Evolutionary conservation across 2,888 invertebrate species (phyloP).

Genomic region (Eupeodes latifasciatus): DNA sequence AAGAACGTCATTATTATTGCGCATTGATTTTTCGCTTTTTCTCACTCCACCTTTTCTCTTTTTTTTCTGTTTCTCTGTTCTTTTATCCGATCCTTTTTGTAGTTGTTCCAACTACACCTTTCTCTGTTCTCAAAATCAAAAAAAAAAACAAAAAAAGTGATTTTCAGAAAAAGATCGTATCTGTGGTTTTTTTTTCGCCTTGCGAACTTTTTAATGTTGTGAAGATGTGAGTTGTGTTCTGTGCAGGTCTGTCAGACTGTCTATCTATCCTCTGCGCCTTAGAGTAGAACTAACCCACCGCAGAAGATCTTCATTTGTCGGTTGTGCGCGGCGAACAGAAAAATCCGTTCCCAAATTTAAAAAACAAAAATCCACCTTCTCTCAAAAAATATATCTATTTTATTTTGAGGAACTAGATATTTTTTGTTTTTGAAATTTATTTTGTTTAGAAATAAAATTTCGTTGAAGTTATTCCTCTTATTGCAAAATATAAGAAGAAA

Average conservation of each 20-base stretch:
- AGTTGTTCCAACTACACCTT: constrained; percentile 50
- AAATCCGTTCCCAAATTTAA: constrained; percentile 67
- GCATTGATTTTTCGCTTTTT: background rate
- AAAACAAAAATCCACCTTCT: constrained; percentile 62
- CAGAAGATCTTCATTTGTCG: constrained; percentile 84
- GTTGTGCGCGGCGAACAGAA: constrained; percentile 81
- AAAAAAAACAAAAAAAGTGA: constrained; percentile 18
- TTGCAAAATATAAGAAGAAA: constrained; percentile 38
- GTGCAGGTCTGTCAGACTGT: constrained; percentile 73
- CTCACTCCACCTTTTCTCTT: background rate
- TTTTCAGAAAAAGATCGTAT: constrained; percentile 46
- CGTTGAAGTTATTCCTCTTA: constrained; percentile 52
- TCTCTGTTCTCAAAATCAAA: constrained; percentile 55
- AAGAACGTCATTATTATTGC: constrained; percentile 55
- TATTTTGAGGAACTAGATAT: constrained; percentile 44
- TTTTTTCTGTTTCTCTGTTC: background rate
- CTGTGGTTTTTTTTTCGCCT: constrained; percentile 58
- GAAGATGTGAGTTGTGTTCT: constrained; percentile 61
- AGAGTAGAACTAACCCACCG: constrained; percentile 69
- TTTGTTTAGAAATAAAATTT: constrained; percentile 38
- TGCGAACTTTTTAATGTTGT: constrained; percentile 69
- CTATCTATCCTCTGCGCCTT: constrained; percentile 71
- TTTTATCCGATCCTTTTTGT: constrained; percentile 41
- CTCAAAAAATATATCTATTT: constrained; percentile 3
- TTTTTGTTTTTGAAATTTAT: constrained; percentile 21